These are phyloP conservation scores for Drosophila eohydei DNA, from an alignment of 2,888 invertebrate genomes.

Conservation along the genomic window DNA sequence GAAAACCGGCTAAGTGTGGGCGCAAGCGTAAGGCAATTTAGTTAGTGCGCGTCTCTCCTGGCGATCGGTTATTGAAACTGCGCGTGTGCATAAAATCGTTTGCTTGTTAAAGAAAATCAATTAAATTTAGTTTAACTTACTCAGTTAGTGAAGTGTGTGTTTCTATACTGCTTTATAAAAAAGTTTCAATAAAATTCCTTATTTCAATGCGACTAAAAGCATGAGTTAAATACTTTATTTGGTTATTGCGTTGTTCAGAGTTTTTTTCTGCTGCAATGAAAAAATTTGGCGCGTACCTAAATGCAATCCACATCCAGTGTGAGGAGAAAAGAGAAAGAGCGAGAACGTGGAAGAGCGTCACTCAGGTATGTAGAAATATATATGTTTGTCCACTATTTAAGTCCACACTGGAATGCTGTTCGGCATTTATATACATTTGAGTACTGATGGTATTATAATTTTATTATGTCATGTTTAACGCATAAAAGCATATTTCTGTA, in stretches of 20 bases:
- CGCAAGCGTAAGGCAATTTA: slow-evolving; percentile 3
- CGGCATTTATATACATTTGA: neutral
- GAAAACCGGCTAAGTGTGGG: neutral
- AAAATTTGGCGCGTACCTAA: neutral
- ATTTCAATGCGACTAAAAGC: neutral
- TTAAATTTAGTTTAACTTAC: neutral
- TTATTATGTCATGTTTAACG: neutral
- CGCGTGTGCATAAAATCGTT: neutral
- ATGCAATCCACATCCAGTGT: slow-evolving; percentile 9
- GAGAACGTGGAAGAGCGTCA: neutral
- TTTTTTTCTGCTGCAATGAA: neutral
- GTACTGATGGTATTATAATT: neutral
- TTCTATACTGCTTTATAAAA: neutral
- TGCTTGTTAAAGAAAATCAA: neutral
- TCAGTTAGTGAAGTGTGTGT: neutral
- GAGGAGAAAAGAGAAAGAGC: neutral
- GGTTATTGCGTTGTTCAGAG: neutral
- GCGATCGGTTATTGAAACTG: neutral
- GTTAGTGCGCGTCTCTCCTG: neutral
- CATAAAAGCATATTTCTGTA: neutral
- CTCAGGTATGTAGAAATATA: neutral
- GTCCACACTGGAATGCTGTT: neutral
- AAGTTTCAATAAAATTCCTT: no score
- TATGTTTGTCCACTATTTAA: neutral
- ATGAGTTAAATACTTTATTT: neutral